These are phyloP conservation scores for Rugalucina vietnamica DNA, from an alignment of 2,888 invertebrate genomes.

Conservation along the genomic window DNA sequence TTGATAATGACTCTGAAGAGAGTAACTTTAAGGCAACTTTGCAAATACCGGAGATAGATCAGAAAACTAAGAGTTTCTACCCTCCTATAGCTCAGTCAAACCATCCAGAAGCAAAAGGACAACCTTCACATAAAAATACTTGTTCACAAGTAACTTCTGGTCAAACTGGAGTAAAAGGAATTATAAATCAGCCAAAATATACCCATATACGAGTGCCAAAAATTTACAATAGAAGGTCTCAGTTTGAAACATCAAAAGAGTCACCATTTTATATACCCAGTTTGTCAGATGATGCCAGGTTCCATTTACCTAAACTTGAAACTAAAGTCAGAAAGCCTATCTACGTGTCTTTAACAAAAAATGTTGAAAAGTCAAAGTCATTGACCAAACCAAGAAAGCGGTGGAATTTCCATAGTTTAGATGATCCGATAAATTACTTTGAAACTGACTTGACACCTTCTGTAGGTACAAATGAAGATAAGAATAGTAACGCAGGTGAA, in stretches of 20 bases:
- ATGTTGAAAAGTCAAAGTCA: slow-evolving; percentile 12
- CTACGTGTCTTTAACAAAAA: slow-evolving; percentile 38
- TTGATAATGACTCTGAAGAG: neutral
- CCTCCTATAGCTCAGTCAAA: slow-evolving; percentile 1
- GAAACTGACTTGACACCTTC: neutral
- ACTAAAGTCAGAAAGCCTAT: slow-evolving; percentile 36
- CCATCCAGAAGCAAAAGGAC: neutral
- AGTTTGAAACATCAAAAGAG: slow-evolving; percentile 47
- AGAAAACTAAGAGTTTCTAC: neutral
- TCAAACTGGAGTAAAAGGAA: neutral
- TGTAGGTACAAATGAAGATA: neutral
- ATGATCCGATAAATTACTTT: slow-evolving; percentile 40
- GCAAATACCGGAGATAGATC: neutral
- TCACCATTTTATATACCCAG: slow-evolving; percentile 50
- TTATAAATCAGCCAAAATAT: slow-evolving; percentile 51
- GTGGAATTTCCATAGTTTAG: slow-evolving; percentile 48
- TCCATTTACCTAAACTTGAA: slow-evolving; percentile 2
- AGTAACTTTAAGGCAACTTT: neutral
- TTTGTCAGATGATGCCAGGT: neutral
- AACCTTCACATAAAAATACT: neutral
- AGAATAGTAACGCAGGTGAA: neutral
- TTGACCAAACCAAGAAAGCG: slow-evolving; percentile 25
- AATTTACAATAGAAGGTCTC: slow-evolving; percentile 28
- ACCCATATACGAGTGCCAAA: slow-evolving; percentile 58
- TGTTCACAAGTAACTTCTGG: neutral